Percentiles rank a stretch among this genome's conserved stretches.
These are phyloP conservation scores for Drosophila biarmipes DNA, from an alignment of 1,140 invertebrate species.

Conservation along the genomic window DNA sequence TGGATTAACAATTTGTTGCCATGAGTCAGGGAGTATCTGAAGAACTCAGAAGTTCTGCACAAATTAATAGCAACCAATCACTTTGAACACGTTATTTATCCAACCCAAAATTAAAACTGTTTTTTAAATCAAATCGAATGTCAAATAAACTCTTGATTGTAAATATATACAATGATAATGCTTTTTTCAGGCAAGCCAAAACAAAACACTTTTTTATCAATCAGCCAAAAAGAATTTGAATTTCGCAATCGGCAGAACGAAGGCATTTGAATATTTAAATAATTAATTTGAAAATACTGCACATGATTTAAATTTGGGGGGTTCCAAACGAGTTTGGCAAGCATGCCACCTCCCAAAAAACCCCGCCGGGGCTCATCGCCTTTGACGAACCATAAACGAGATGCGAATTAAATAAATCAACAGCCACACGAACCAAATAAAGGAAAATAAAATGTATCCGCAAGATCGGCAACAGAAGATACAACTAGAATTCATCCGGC, in stretches of 20 bases:
- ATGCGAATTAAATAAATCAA: constrained; percentile 61
- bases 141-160: no score
- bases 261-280: constrained; percentile 36
- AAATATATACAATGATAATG: background rate
- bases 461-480: constrained; percentile 34
- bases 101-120: background rate
- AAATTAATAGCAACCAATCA: background rate
- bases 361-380: constrained; percentile 6
- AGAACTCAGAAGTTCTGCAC: background rate
- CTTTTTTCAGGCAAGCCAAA: constrained; percentile 9
- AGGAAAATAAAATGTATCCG: constrained; percentile 20
- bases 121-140: no score
- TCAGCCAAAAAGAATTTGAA: constrained; percentile 11
- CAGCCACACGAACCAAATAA: constrained; percentile 29
- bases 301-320: constrained; percentile 47
- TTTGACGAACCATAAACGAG: constrained; percentile 56
- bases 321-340: constrained; percentile 43
- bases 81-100: background rate
- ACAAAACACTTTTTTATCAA: constrained; percentile 9
- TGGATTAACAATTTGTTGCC: background rate
- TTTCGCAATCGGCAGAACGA: constrained; percentile 8
- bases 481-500: constrained; percentile 32
- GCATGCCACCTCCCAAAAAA: constrained; percentile 18
- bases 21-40: background rate
- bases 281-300: constrained; percentile 48